These are phyloP conservation scores for Dendroctonus ponderosae DNA, from an alignment of 1,140 invertebrate species.

Conservation along the genomic window DNA sequence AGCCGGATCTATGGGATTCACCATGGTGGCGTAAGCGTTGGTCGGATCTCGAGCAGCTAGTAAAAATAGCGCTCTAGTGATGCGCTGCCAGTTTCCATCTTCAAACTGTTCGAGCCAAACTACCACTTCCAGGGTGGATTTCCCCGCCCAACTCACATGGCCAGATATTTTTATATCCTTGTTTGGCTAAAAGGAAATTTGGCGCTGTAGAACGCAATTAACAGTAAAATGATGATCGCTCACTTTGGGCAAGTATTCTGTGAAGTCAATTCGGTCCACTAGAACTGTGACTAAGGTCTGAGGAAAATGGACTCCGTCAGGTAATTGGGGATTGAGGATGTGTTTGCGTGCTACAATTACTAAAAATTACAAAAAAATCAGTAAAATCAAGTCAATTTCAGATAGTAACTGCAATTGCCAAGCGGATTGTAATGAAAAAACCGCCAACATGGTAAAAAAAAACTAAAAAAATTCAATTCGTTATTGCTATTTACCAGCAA, in stretches of 20 bases:
- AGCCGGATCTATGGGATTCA: slow-evolving; percentile 64
- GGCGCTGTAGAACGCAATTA: background rate
- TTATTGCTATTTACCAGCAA: slow-evolving; percentile 57
- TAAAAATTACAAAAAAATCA: slow-evolving; percentile 48
- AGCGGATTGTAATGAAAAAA: background rate
- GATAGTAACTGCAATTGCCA: too few species aligned
- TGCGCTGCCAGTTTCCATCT: slow-evolving; percentile 56
- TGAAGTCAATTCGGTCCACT: slow-evolving; percentile 71
- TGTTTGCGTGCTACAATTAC: slow-evolving; percentile 70
- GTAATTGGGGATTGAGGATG: slow-evolving; percentile 59
- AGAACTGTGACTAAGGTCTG: slow-evolving; percentile 74
- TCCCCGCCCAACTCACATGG: slow-evolving; percentile 75
- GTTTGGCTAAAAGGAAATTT: slow-evolving; percentile 50
- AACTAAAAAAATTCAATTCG: slow-evolving; percentile 1
- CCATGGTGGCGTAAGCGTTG: slow-evolving; percentile 58
- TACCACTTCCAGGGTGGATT: slow-evolving; percentile 69
- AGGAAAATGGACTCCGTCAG: slow-evolving; percentile 56
- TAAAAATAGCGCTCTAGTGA: slow-evolving; percentile 69
- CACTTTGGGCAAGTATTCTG: slow-evolving; percentile 53
- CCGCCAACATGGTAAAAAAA: slow-evolving; percentile 3
- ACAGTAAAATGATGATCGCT: slow-evolving; percentile 8
- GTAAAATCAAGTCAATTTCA: slow-evolving; percentile 1
- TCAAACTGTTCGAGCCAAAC: slow-evolving; percentile 69
- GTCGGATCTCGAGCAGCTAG: slow-evolving; percentile 73
- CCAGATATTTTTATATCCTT: slow-evolving; percentile 71